Evolutionary conservation across 2,888 invertebrate genomes (phyloP), one percentile per base, ranked within the genome.

Genomic region (Volucella zonaria): DNA sequence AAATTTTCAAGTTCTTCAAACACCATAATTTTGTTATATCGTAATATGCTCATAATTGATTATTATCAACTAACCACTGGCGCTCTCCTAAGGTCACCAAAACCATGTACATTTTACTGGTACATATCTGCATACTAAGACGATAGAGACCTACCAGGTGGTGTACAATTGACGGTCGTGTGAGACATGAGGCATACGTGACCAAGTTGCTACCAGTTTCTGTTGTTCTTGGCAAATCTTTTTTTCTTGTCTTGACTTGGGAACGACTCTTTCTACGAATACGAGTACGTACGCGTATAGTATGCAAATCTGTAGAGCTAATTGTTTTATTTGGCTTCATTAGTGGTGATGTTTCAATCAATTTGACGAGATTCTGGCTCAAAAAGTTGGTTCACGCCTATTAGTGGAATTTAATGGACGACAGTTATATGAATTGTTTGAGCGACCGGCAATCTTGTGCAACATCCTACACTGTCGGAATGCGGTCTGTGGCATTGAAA

Each of bases 381-480:
- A 9, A 71, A 56, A 47, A 14, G 45, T 43, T 11, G 12, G 52
- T 62, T 42, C 38, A 80, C 75, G 75, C 79, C 80, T 83, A 54
- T 59, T 18, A 52, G n/a, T 23, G 79, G 79, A 83, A 70, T 83
- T 83, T 67, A 71, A 80, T 80, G 71, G 66, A 75, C 75, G 43
- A 47, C 59, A 70, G 54, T 58, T 18, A 15, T 61, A 40, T 18
- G 43, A n/a, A 42, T 54, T 31, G 31, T 31, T 31, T 61, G 49
- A 14, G 18, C 15, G 49, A 67, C 40, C 42, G 68, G 18, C 38
- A 49, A 40, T 74, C 74, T 83, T 83, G 40, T 59, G 82, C 70
- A 83, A 83, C 64, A 66, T 74, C 82, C 82, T 75, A 80, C 83
- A 70, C 83, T 75, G 67, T 80, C 80, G 75, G 83, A 83, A 83